These are phyloP conservation scores for Drosophila bocki DNA, from an alignment of 1,140 invertebrate species.

Conservation along the genomic window DNA sequence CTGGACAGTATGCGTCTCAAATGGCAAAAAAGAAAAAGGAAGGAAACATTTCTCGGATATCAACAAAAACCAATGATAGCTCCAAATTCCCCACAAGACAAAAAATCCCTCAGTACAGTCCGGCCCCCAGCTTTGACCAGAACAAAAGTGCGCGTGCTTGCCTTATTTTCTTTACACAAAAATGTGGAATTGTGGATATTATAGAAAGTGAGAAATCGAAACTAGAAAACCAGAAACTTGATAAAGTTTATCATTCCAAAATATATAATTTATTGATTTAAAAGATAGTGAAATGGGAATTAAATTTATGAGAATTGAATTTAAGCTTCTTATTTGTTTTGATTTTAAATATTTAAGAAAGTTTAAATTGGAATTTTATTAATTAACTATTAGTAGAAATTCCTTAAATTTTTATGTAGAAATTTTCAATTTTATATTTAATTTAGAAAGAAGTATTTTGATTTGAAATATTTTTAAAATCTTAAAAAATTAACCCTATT, in stretches of 20 bases:
- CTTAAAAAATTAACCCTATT: too few species aligned
- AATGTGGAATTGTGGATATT: background rate
- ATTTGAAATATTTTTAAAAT: too few species aligned
- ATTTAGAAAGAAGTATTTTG: background rate
- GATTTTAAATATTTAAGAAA: background rate
- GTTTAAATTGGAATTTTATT: background rate
- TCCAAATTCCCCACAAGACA: background rate
- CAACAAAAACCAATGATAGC: background rate
- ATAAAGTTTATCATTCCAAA: background rate
- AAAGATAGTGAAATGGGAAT: background rate
- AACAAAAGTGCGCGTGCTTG: constrained; percentile 1
- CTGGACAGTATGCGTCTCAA: background rate
- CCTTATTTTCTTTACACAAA: background rate
- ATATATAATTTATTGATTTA: background rate
- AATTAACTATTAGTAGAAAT: background rate
- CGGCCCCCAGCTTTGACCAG: background rate
- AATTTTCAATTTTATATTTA: background rate
- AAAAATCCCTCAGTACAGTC: background rate
- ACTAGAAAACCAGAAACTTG: background rate
- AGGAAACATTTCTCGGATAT: background rate
- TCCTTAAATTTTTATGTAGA: background rate
- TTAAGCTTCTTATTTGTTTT: background rate
- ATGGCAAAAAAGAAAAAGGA: background rate
- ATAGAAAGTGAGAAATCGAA: background rate
- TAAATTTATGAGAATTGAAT: background rate